Conservation (phyloP, 2,113 vertebrate genomes). For the Narcine bancroftii region DNA sequence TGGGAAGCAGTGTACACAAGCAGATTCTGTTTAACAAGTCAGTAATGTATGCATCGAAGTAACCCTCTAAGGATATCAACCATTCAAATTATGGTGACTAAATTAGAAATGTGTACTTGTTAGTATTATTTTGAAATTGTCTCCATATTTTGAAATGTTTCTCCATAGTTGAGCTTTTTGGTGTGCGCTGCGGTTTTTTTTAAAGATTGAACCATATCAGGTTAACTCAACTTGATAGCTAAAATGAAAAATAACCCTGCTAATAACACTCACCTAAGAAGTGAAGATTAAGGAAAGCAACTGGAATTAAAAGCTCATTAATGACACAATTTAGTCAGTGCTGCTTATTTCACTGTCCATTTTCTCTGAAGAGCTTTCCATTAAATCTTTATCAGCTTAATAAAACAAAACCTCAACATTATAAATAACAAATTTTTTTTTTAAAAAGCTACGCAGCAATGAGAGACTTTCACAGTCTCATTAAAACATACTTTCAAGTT, state of each 20-base stretch:
- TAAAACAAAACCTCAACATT: conserved; percentile 32
- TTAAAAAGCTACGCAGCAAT: conserved; percentile 6
- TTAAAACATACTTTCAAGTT: conserved; percentile 62
- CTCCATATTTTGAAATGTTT: conserved; percentile 68
- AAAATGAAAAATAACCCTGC: conserved; percentile 45
- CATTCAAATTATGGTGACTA: conserved; percentile 73
- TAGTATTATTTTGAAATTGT: conserved; percentile 38
- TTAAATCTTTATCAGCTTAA: conserved; percentile 28
- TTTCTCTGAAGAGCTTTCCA: conserved; percentile 24
- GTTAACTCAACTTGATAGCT: conserved; percentile 65
- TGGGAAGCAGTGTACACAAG: conserved; percentile 81
- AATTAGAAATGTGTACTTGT: conserved; percentile 28
- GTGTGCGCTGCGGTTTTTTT: conserved; percentile 61
- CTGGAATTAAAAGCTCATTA: conserved; percentile 7
- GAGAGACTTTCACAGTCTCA: conserved; percentile 43
- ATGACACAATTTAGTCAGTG: conserved; percentile 18
- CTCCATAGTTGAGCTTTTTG: conserved; percentile 65
- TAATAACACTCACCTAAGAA: background rate
- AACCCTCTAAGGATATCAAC: conserved; percentile 73
- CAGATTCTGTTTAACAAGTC: conserved; percentile 69
- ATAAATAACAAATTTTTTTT: conserved; percentile 33
- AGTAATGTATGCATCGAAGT: conserved; percentile 69
- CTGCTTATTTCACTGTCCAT: background rate
- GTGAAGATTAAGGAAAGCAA: background rate
- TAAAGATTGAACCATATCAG: conserved; percentile 55